Evolutionary conservation across 2,888 invertebrate genomes (phyloP), one percentile per base, ranked within the genome.

Genomic region (Nymphalis polychloros): DNA sequence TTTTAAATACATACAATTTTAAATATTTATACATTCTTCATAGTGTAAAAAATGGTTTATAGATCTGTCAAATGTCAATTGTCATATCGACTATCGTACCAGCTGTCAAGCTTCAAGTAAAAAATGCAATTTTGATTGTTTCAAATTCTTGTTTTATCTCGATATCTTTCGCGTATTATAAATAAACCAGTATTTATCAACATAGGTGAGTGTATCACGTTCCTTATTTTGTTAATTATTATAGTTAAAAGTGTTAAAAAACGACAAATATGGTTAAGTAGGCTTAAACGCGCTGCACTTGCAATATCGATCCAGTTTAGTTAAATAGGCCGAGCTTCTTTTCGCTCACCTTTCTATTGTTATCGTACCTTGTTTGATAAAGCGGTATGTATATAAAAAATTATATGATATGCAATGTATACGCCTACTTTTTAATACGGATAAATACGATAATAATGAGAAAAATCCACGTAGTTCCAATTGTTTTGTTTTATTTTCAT

Each of bases 241-340:
- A 49, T 27, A 49, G 55, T 49, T 19, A 10, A 10, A 27, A 60
- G 19, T 53, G n/a, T n/a, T 59, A 46, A 46, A 48, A 50, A 27
- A 41, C 10, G 2, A n/a, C 47, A 27, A 55, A 48, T 53, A 8
- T 17, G 59, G 50, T 46, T 65, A 50, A 47, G 27, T 55, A 31
- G 57, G 17, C 48, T 53, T 16, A 16, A 62, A 55, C 53, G 48
- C 20, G 59, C 41, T 75, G 70, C 74, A 75, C 35, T 67, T 75
- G 76, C 75, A 75, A 53, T 77, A 77, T 77, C 72, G 77, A 77
- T 77, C 77, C 69, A 65, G 57, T 70, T 74, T 70, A 63, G 69
- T 20, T 67, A 75, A 68, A 66, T 72, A 73, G 75, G 70, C 62
- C 73, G 71, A 69, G 48, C 61, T 23, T 65, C 59, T 31, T 67